Evolutionary conservation across 2,113 vertebrate genomes (phyloP).

Genomic region (Dinomys branickii): DNA sequence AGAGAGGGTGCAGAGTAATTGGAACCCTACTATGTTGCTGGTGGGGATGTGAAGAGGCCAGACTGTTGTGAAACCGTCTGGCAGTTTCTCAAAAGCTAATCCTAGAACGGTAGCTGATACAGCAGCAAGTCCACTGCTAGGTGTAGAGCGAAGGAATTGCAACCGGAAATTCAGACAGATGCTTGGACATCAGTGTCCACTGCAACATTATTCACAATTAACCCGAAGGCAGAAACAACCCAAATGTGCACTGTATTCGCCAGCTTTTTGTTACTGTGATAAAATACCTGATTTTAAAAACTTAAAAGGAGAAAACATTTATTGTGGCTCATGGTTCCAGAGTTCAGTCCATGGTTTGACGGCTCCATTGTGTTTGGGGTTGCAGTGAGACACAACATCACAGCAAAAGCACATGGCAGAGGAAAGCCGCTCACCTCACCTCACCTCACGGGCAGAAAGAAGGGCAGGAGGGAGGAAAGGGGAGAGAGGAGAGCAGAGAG

Average conservation of each 20-base stretch:
- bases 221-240: not conserved
- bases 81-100: not conserved
- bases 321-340: not conserved
- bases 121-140: not conserved
- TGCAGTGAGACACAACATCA: not conserved
- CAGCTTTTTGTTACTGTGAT: not conserved
- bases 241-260: not conserved
- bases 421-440: not conserved
- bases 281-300: not conserved
- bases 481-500: not conserved
- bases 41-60: not conserved
- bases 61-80: not conserved
- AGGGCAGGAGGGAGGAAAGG: not conserved
- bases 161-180: not conserved
- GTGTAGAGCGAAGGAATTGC: not conserved
- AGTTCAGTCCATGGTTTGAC: not conserved
- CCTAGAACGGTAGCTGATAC: not conserved
- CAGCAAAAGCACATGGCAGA: not conserved
- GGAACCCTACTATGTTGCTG: not conserved
- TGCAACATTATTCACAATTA: not conserved
- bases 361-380: not conserved
- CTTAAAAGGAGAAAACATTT: not conserved
- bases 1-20: not conserved
- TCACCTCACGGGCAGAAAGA: not conserved
- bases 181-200: not conserved